Evolutionary conservation across 2,797 vertebrate species (phyloP).

Genomic region (Emydoidea blandingii): DNA sequence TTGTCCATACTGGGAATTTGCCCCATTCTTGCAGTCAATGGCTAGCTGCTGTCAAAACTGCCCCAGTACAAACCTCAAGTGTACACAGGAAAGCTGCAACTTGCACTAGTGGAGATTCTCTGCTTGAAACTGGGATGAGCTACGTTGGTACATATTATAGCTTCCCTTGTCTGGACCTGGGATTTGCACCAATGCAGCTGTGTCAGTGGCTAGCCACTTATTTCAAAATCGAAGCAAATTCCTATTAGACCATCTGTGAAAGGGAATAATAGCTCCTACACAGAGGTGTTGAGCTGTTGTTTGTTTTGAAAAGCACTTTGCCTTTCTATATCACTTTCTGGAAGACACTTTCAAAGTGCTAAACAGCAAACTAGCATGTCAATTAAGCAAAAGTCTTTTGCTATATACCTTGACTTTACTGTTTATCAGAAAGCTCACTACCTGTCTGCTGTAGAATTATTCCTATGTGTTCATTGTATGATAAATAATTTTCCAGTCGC

Average conservation of each 20-base stretch:
- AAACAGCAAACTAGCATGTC: not conserved
- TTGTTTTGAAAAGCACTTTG: not conserved
- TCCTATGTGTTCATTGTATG: slow-evolving; percentile 74
- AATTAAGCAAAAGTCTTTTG: not conserved
- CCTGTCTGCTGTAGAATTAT: not conserved
- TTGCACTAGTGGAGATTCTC: not conserved
- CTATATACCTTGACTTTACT: not conserved
- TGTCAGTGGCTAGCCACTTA: not conserved
- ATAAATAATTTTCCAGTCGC: slow-evolving; percentile 88
- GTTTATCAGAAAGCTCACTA: not conserved
- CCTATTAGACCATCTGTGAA: not conserved
- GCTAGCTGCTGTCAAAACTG: not conserved
- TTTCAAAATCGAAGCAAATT: not conserved
- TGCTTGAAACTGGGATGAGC: not conserved
- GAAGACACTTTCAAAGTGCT: slow-evolving; percentile 14
- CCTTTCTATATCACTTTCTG: slow-evolving; percentile 14
- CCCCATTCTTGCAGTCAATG: not conserved
- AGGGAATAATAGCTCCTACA: not conserved
- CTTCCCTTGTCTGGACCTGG: not conserved
- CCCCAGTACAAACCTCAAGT: not conserved
- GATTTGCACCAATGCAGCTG: not conserved
- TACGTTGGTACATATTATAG: not conserved
- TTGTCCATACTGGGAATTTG: not conserved
- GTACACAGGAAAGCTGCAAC: not conserved
- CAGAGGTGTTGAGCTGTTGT: not conserved